Evolutionary conservation across 35 echinoderm and acorn worm genomes (phyloP).

Genomic region (Nesometra sesokonis): DNA sequence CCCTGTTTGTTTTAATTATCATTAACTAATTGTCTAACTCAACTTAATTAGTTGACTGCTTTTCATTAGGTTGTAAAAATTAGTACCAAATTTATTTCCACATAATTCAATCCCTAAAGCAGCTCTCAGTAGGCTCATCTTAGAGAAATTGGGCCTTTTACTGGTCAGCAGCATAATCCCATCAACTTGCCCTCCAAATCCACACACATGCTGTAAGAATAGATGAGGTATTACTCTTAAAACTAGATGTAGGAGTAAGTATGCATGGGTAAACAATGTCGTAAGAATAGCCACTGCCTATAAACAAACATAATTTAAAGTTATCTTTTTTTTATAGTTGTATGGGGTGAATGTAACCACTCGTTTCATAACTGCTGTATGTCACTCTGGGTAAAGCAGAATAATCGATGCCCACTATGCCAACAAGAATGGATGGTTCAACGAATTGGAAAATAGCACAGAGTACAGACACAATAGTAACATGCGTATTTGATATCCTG

Average conservation of each 20-base stretch:
- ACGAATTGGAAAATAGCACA: constrained; percentile 70
- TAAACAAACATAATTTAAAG: background rate
- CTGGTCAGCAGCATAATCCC: too few relatives aligned
- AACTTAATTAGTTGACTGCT: too few relatives aligned
- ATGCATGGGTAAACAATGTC: background rate
- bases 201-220: background rate
- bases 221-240: background rate
- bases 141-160: too few relatives aligned
- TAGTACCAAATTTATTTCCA: too few relatives aligned
- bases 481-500: too few relatives aligned
- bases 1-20: too few relatives aligned
- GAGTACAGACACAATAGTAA: too few relatives aligned
- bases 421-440: constrained; percentile 99
- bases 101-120: too few relatives aligned
- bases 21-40: too few relatives aligned
- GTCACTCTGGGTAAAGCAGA: constrained; percentile 98
- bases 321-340: constrained; percentile 56
- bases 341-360: constrained; percentile 98
- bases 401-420: constrained; percentile 91
- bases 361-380: constrained; percentile 99
- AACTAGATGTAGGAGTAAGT: background rate
- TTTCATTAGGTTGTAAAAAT: too few relatives aligned
- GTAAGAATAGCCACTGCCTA: background rate
- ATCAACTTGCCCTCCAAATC: too few relatives aligned
- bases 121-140: too few relatives aligned